Base-by-base conservation (phyloP, 2,888 invertebrate genomes). In the Stramonita haemastoma region DNA sequence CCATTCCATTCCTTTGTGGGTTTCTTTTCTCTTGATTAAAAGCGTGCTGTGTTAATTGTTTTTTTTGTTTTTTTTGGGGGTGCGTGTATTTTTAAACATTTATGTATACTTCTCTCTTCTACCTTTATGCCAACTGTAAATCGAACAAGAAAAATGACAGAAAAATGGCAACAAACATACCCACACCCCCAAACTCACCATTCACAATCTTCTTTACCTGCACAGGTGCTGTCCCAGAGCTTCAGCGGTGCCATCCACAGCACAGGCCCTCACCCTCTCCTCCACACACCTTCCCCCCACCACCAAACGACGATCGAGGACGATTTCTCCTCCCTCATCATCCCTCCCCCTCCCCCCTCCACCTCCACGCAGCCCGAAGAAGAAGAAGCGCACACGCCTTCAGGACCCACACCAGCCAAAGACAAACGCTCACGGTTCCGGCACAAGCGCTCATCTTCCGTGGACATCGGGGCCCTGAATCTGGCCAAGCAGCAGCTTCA, bases 281-380 rank as follows among this genome's bases (percentile, higher is more conserved):
- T 6, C 32, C 77, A 15, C 77, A 19, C 77, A 26, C 32, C 88
- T 66, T 73, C 15, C 8, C n/a, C 87, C 89, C 90, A 34, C 87
- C 93, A 22, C n/a, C n/a, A n/a, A n/a, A n/a, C n/a, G n/a, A n/a
- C n/a, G n/a, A n/a, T n/a, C n/a, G 93, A 93, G n/a, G 94, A 94
- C 29, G 93, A 94, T 73, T 92, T 93, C 57, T 91, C 94, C 19
- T 93, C 94, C 17, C 92, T 94, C 84, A 93, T 95, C 46, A 95
- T 95, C 73, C 95, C 93, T 32, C 95, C 93, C 11, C 95, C 95
- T 32, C 95, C 95, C 4, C 91, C 93, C 0, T 91, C 90, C 29
- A 92, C 92, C 15, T 91, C 92, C 73, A 92, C 92, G 13, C 90
- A 92, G 26, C 90, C 90, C 60, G 77, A 86, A 56, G 77, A 92